Evolutionary conservation across 2,797 vertebrate genomes (phyloP), one percentile per base, ranked within the genome.

Genomic region (Hydrocynus forskahlii): DNA sequence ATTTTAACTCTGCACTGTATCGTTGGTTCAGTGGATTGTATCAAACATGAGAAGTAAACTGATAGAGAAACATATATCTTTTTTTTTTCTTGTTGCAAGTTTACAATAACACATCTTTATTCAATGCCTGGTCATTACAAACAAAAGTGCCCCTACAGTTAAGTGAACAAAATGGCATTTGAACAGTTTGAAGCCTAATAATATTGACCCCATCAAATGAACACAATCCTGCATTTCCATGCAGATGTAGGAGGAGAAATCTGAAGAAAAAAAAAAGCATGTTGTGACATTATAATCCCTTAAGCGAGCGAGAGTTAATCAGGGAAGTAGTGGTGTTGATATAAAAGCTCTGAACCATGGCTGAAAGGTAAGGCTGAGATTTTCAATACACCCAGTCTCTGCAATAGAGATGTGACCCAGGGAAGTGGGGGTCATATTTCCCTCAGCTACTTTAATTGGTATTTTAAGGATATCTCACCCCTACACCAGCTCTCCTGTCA

Each of bases 401-500:
- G 82, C 88, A 84, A 82, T 78, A 77, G 67, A 38, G 74, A 81
- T 80, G 79, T 81, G 80, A 84, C 82, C 86, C 81, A 76, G 55
- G 59, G 67, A 88, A 89, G 75, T 75, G n/a, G 84, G 83, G 88
- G 80, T 85, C 82, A 75, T 83, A 81, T 76, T 83, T 84, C 86
- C 79, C 77, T 82, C 82, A 74, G 79, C 79, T 84, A 66, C 71
- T 86, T 87, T 88, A 88, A 88, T 88, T 86, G 86, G 84, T 86
- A 86, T 86, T 88, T 88, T 88, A 85, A 88, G 83, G 79, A 86
- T 86, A 82, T 84, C 85, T 87, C 84, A 84, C 83, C 80, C 86
- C 81, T 85, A 82, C 82, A 79, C 82, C 82, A 78, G 75, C 73
- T 83, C 84, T 84, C 69, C 86, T 85, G 85, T 85, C 78, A 70